Base-by-base conservation (phyloP, 2,113 vertebrate species). In the Thamnophis sirtalis region DNA sequence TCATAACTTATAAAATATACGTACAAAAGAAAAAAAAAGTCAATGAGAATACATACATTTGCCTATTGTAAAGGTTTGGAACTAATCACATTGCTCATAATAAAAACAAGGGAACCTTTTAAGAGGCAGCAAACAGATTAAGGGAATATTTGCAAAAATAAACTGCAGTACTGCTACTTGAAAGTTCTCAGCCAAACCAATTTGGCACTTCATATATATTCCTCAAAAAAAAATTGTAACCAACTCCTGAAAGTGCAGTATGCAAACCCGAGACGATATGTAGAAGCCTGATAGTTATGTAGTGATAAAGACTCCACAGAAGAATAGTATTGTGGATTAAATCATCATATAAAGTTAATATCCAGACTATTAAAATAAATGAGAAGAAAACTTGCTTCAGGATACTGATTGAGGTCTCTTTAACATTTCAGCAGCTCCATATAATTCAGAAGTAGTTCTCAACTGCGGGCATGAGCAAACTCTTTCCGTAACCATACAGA, bases 401-500 rank as follows among this genome's bases (percentile, higher is more conserved):
- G 26, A 84, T 89, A 84, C 43, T 89, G 68, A 9, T 60, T 33
- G 48, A 92, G 43, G 10, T 58, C 43, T 58, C 87, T 51, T 17
- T 33, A 3, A 60, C 48, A 60, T 60, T 55, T 22, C 33, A 86
- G 53, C 73, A 92, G 55, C 51, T 56, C 26, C 92, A 48, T 6
- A 55, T 0, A 48, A 3, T 28, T 0, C 4, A 10, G 54, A 33
- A 43, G 48, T 43, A 53, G 50, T 3, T 5, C 1, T 99, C 97
- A 99, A 93, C 98, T 97, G 0, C 97, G 98, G 92, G 98, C 97
- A 33, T 97, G 98, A 3, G 98, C 96, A 17, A 99, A 99, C 68
- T 98, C 98, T 24, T 98, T 98, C 21, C 99, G 98, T 17, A 99
- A 98, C 99, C 99, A 99, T 7, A 97, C 87, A 0, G 99, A 99